Base-by-base conservation (phyloP, 2,888 invertebrate genomes). In the Thecophora atra region DNA sequence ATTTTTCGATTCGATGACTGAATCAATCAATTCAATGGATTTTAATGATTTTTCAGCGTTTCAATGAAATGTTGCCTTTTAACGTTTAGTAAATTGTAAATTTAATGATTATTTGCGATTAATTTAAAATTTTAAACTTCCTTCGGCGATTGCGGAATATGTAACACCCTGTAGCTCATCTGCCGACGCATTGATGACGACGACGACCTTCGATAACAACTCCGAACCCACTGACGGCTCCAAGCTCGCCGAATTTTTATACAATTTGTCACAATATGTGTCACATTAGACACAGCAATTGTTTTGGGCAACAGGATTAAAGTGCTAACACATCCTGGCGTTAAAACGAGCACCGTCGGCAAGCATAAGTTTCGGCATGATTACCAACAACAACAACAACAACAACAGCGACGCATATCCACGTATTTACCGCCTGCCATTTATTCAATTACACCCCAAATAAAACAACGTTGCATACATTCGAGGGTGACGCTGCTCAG, bases 201-300 rank as follows among this genome's bases (percentile, higher is more conserved):
- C 21, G 54, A 54, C 24, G 68, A 68, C 68, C 68, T 56, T 68
- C 56, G 21, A 42, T 52, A 52, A 52, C 28, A 28, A 54, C 54
- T 30, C 37, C 30, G 30, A 30, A 28, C 28, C n/a, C n/a, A 28
- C 56, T 28, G 26, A 21, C 64, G 7, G 15, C 64, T 19, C 47
- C 47, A 42, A 56, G 56, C 68, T 58, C 24, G 68, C 44, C 62
- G 72, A 75, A 73, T 73, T 74, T 82, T 81, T 76, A 79, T 82
- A 83, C 81, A 84, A 86, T 86, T 86, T 86, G 86, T 86, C 85
- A 85, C 86, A 86, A 86, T 86, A 86, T 86, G 86, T 86, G 86
- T 86, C 86, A 85, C 84, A 86, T 86, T 86, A 85, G 83, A 77
- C 80, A 83, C 82, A 82, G 83, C 84, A 82, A 84, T 84, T 84